Conservation (phyloP, 2,797 vertebrate species). For the Scleropages formosus region DNA sequence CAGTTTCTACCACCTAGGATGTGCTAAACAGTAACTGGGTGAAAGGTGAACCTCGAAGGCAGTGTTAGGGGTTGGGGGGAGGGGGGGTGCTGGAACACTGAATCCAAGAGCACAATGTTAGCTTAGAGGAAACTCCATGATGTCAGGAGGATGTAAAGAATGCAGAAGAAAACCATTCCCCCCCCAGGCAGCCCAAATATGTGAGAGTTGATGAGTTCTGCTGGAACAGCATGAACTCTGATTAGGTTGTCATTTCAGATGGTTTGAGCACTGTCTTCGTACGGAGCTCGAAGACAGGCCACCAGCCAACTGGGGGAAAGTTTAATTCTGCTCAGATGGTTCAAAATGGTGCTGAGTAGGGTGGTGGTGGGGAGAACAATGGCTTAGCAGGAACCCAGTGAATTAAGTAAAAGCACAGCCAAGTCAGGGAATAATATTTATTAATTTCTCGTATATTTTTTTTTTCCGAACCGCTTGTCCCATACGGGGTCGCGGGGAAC, state of each 20-base stretch:
- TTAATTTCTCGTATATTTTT: too few relatives aligned
- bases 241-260: conserved; percentile 12
- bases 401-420: too few relatives aligned
- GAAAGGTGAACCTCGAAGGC: conserved; percentile 55
- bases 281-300: conserved; percentile 53
- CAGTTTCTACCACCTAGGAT: neutral
- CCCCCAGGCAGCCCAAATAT: neutral
- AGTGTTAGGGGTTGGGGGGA: conserved; percentile 10
- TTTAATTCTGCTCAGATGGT: conserved; percentile 38
- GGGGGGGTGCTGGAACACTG: conserved; percentile 33
- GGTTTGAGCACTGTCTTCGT: neutral
- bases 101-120: conserved; percentile 45
- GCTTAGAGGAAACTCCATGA: conserved; percentile 48
- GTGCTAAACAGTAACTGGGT: conserved; percentile 37
- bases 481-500: too few relatives aligned
- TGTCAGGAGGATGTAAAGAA: conserved; percentile 60
- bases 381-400: neutral
- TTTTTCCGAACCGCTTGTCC: too few relatives aligned
- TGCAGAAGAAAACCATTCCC: conserved; percentile 16
- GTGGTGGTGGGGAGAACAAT: neutral
- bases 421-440: too few relatives aligned
- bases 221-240: neutral
- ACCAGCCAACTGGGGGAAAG: conserved; percentile 70
- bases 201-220: neutral
- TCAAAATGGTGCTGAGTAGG: neutral